Evolutionary conservation across 2,888 invertebrate genomes (phyloP).

Genomic region (Lordiphosa fenestrarum): DNA sequence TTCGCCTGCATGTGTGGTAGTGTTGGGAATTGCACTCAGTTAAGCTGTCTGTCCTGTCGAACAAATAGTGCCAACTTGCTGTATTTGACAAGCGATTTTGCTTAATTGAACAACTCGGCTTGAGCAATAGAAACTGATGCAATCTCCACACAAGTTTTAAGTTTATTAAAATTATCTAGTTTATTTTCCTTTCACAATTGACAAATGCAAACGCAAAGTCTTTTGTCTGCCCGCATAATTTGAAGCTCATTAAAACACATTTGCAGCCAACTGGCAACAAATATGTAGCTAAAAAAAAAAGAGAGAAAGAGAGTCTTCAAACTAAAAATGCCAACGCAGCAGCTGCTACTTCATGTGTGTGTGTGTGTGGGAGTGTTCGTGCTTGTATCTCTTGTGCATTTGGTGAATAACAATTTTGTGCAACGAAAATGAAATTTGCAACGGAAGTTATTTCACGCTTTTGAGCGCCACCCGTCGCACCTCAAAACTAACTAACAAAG

Average conservation of each 20-base stretch:
- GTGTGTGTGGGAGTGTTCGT: constrained; percentile 40
- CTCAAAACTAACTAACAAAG: constrained; percentile 71
- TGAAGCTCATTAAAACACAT: constrained; percentile 71
- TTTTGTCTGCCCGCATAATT: constrained; percentile 37
- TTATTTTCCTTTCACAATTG: too few species aligned
- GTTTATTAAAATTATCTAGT: too few species aligned
- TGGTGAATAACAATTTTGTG: constrained; percentile 64
- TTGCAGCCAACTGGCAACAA: constrained; percentile 25
- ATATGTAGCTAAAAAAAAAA: constrained; percentile 5
- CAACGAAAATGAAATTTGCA: constrained; percentile 74
- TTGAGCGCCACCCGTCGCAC: constrained; percentile 24
- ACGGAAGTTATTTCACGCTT: constrained; percentile 78
- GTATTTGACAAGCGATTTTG: constrained; percentile 5
- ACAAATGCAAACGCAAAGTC: too few species aligned
- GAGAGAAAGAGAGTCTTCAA: constrained; percentile 11
- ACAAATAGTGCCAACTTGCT: constrained; percentile 1
- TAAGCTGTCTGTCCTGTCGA: constrained; percentile 31
- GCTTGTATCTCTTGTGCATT: constrained; percentile 59
- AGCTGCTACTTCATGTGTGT: constrained; percentile 13
- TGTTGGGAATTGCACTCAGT: constrained; percentile 57
- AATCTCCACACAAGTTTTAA: too few species aligned
- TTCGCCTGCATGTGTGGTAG: constrained; percentile 17
- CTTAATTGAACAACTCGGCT: constrained; percentile 4
- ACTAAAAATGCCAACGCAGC: constrained; percentile 43
- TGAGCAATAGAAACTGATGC: too few species aligned